Evolutionary conservation across 2,888 invertebrate species (phyloP).

Genomic region (Neocrepidodera transversa): DNA sequence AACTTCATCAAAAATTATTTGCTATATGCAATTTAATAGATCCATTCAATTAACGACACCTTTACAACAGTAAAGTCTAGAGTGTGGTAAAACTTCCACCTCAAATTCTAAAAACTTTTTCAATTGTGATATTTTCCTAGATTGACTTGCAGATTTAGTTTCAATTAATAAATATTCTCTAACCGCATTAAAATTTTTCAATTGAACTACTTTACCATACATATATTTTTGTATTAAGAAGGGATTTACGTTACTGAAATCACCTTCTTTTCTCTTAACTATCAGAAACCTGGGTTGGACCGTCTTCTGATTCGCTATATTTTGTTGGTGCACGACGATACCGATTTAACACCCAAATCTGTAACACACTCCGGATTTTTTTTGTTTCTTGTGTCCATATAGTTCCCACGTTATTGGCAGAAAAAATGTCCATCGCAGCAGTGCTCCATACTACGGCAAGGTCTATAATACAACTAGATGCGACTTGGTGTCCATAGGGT

Average conservation of each 20-base stretch:
- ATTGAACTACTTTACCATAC: neutral
- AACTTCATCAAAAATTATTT: slow-evolving; percentile 11
- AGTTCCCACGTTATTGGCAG: too few species aligned
- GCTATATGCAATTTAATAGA: neutral
- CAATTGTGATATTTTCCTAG: neutral
- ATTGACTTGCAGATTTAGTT: neutral
- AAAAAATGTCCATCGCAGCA: too few species aligned
- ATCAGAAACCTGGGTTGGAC: slow-evolving; percentile 3
- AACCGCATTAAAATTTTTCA: neutral
- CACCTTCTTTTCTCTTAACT: slow-evolving; percentile 3
- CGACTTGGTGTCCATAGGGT: too few species aligned
- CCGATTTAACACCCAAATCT: too few species aligned
- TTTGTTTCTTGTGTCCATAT: too few species aligned
- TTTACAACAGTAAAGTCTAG: neutral
- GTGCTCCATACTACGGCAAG: too few species aligned
- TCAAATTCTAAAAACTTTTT: neutral
- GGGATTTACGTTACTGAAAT: slow-evolving; percentile 7
- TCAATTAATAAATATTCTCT: slow-evolving; percentile 2
- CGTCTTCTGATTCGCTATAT: slow-evolving; percentile 9
- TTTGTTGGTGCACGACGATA: too few species aligned
- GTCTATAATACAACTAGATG: too few species aligned
- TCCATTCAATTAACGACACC: slow-evolving; percentile 2
- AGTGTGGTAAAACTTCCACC: neutral
- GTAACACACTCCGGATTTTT: too few species aligned
- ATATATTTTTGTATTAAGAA: slow-evolving; percentile 5